Base-by-base conservation (phyloP, 2,888 invertebrate species). In the Elaeidobius kamerunicus region DNA sequence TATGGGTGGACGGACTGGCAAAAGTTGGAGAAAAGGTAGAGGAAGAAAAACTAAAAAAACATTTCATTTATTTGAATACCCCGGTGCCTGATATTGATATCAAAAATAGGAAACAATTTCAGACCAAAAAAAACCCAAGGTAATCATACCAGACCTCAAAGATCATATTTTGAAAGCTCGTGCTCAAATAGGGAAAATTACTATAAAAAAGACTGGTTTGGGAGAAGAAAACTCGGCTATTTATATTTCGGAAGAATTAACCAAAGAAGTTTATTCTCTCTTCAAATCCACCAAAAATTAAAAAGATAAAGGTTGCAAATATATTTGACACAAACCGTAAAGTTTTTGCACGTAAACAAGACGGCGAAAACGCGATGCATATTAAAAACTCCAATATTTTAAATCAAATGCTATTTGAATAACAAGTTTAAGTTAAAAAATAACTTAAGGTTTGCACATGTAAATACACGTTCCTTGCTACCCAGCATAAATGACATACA, bases 101-200 rank as follows among this genome's bases (percentile, higher is more conserved):
- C 27, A 27, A 5, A 27, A 5, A 5, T 27, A 27, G 5, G 5
- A 5, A 27, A 9, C 9, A 9, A 5, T 27, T 7, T 9, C 5
- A 5, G 9, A 27, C 27, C 9, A 27, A 27, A 27, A 27, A 27
- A 9, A 7, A 27, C 5, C 27, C 9, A 27, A 5, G 5, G 5
- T 27, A 9, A 7, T 9, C 5, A 9, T 27, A 7, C 27, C 9
- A 7, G 27, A 27, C 5, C 12, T 14, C 12, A 35, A 35, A n/a
- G n/a, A n/a, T n/a, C 39, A n/a, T 16, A 39, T 39, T 19, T 16
- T 39, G 9, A 16, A 7, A 17, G 39, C 39, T 16, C 39, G 39
- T 39, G 5, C 39, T 16, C 39, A 17, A n/a, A 39, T 16, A 16
- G 39, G 39, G 39, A 39, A 39, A 15, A 39, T 39, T n/a, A 39